phyloP scores from a whole-genome alignment of 1,140 invertebrate genomes.

The Drosophila sucinea region DNA sequence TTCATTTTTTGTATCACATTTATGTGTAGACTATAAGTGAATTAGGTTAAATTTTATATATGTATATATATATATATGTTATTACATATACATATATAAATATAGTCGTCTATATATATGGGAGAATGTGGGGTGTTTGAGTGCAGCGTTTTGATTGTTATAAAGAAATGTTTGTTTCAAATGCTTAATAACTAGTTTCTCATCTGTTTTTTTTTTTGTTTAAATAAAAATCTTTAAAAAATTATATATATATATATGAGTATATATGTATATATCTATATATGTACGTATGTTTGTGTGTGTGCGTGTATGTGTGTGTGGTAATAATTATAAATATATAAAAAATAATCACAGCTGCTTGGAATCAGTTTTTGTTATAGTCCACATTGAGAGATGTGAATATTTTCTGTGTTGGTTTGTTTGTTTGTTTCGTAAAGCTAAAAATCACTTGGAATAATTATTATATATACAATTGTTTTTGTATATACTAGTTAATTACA shows the following conservation, averaged over 20 bases:
- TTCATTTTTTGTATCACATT: constrained; percentile 23
- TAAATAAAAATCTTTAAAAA: constrained; percentile 11
- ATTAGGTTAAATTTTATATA: constrained; percentile 7
- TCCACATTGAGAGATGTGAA: constrained; percentile 4
- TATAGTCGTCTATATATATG: constrained; percentile 20
- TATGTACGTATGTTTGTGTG: background rate
- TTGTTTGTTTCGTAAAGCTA: constrained; percentile 34
- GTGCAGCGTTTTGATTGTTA: background rate
- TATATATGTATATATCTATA: background rate
- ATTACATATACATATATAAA: constrained; percentile 25
- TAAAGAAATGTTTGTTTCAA: constrained; percentile 10
- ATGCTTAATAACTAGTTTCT: constrained; percentile 17
- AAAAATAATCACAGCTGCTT: constrained; percentile 76
- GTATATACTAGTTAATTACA: constrained; percentile 45
- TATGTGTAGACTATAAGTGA: constrained; percentile 11
- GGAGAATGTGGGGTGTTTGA: background rate
- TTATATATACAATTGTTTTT: constrained; percentile 37
- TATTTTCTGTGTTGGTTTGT: constrained; percentile 16
- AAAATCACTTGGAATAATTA: constrained; percentile 39
- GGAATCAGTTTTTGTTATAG: constrained; percentile 37
- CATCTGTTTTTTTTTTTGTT: background rate
- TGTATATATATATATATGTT: constrained; percentile 38
- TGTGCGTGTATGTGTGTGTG: constrained; percentile 24
- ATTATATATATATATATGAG: background rate
- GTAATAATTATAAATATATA: constrained; percentile 62